Conservation (phyloP, 2,113 vertebrate genomes). For the Hemichromis elongatus region DNA sequence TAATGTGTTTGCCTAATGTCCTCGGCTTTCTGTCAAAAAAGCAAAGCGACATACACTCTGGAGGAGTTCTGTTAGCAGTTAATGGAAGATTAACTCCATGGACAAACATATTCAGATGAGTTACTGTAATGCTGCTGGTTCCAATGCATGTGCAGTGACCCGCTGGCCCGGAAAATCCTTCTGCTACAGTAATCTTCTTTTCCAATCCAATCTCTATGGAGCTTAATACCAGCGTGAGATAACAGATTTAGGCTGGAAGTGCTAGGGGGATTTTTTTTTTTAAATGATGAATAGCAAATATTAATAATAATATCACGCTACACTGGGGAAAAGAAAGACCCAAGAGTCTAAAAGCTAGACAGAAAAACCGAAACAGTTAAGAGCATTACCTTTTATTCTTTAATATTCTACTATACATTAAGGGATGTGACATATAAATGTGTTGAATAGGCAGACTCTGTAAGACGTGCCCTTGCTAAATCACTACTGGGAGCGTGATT, state of each 20-base stretch:
- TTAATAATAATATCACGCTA: background rate
- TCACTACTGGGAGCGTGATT: background rate
- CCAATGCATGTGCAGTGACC: constrained; percentile 14
- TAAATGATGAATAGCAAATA: constrained; percentile 13
- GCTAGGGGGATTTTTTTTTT: background rate
- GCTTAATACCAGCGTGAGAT: constrained; percentile 37
- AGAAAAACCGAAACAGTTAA: background rate
- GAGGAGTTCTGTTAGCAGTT: background rate
- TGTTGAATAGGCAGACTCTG: background rate
- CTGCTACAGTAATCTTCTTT: constrained; percentile 46
- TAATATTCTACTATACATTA: background rate
- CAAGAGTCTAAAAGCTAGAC: background rate
- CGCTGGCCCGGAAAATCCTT: constrained; percentile 23
- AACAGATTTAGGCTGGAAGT: constrained; percentile 18
- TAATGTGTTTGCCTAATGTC: background rate
- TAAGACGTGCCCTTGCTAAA: background rate
- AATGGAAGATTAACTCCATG: background rate
- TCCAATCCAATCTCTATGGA: constrained; percentile 22
- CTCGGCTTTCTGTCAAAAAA: background rate
- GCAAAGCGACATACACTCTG: background rate
- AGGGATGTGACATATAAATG: background rate
- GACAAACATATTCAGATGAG: background rate
- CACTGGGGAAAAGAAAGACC: background rate
- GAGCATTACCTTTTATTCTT: background rate
- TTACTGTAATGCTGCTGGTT: background rate